Conservation (phyloP, 2,113 vertebrate genomes). For the Okapia johnstoni region DNA sequence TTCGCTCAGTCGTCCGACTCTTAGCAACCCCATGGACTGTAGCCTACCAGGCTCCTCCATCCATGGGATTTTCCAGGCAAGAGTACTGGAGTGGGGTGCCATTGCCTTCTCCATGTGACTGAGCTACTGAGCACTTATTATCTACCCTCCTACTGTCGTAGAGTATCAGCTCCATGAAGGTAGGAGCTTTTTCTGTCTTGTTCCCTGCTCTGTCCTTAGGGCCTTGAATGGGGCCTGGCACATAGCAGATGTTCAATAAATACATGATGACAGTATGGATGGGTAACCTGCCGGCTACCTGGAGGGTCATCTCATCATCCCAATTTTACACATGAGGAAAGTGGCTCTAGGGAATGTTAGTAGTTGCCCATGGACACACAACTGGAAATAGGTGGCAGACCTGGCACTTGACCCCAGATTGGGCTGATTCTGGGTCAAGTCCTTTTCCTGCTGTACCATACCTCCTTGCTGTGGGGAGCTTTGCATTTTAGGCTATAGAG, state of each 20-base stretch:
- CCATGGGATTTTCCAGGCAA: too few relatives aligned
- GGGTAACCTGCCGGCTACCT: too few relatives aligned
- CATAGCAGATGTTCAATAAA: neutral
- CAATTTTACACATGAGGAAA: neutral
- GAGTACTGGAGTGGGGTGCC: too few relatives aligned
- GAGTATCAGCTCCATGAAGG: neutral
- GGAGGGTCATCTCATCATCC: neutral
- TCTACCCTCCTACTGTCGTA: rapidly evolving
- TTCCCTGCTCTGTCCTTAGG: neutral
- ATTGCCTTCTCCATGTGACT: too few relatives aligned
- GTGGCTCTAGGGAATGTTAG: neutral
- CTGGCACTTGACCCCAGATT: neutral
- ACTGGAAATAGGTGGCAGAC: neutral
- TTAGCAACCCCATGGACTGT: too few relatives aligned
- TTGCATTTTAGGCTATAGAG: neutral
- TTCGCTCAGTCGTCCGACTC: too few relatives aligned
- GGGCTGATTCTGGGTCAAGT: too few relatives aligned
- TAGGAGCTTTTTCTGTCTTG: neutral
- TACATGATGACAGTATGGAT: too few relatives aligned
- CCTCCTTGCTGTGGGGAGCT: neutral
- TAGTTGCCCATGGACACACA: rapidly evolving
- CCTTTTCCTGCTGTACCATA: neutral
- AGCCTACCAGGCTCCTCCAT: too few relatives aligned
- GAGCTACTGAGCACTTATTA: neutral
- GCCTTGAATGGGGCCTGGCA: neutral